Base-by-base conservation (phyloP, 2,113 vertebrate genomes). In the Uria aalge region DNA sequence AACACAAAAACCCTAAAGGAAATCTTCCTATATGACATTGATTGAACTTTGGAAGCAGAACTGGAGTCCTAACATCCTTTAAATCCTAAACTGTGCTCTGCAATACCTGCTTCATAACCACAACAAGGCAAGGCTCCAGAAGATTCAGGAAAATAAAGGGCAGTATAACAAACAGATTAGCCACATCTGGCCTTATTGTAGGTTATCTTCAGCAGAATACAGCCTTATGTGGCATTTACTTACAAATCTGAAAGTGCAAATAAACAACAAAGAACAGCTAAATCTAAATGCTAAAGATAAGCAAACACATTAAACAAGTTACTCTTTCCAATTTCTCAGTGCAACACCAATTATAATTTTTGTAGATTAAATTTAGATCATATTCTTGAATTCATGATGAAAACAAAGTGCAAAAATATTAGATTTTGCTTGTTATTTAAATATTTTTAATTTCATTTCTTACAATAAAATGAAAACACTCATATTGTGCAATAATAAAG, bases 271-370 rank as follows among this genome's bases (percentile, higher is more conserved):
- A 90, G 62, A 85, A 36, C 23, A 75, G 26, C 22, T 48, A 91
- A 77, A 92, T 92, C 11, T 53, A 93, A 92, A 56, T 34, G 45
- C 8, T 88, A 75, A 95, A 83, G 62, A 91, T 83, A 89, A 91
- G 66, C 15, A 79, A 85, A 30, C 6, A 66, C 8, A 53, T 38
- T 53, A 67, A 92, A 63, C 10, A 74, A 72, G 43, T 40, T 85
- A 76, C 63, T 64, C 26, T 94, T 92, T 88, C 59, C 30, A 43
- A 89, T 84, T 91, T 92, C 13, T 86, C 47, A 38, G 9, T 81
- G 30, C 5, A 91, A 74, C 6, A 72, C 6, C 5, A 55, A 67
- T 88, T 82, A 64, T 30, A 73, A 10, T 48, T 92, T 78, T 80
- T 67, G 67, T 30, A 88, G 55, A 94, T 76, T 90, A 79, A 83